These are phyloP conservation scores for Corythornis cristatus DNA, from an alignment of 2,113 vertebrate species.

Conservation along the genomic window DNA sequence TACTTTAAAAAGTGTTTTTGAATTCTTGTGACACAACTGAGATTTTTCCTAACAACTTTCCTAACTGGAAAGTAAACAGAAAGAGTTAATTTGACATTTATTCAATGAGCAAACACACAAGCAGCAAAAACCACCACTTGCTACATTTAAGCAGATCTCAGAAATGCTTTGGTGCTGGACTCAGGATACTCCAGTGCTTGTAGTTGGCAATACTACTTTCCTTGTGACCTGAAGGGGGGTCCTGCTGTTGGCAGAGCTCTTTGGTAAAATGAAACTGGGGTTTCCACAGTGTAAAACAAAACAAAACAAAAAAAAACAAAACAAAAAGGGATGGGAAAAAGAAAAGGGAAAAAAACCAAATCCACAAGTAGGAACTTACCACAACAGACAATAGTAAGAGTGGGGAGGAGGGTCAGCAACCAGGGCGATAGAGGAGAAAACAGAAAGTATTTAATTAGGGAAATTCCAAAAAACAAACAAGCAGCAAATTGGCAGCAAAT, in stretches of 20 bases:
- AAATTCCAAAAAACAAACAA: conserved; percentile 87
- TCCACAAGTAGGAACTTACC: conserved; percentile 97
- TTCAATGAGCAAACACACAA: neutral
- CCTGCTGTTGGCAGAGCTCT: conserved; percentile 75
- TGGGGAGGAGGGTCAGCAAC: conserved; percentile 97
- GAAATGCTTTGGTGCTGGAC: neutral
- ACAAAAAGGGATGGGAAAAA: neutral
- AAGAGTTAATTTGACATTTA: neutral
- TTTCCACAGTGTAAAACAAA: conserved; percentile 70
- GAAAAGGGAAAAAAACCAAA: conserved; percentile 65
- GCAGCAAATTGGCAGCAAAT: conserved; percentile 83
- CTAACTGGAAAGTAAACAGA: neutral
- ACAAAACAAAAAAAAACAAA: neutral
- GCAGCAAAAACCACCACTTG: neutral
- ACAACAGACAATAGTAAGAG: conserved; percentile 99
- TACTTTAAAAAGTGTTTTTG: neutral
- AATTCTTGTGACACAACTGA: neutral
- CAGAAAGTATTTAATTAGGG: conserved; percentile 98
- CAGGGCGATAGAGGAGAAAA: conserved; percentile 97
- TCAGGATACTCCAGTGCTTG: neutral
- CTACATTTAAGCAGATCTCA: neutral
- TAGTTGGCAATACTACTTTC: conserved; percentile 39
- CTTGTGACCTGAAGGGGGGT: neutral
- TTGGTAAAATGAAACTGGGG: conserved; percentile 68
- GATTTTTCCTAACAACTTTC: neutral